These are phyloP conservation scores for Anticlea derivata DNA, from an alignment of 2,888 invertebrate genomes.

Conservation along the genomic window DNA sequence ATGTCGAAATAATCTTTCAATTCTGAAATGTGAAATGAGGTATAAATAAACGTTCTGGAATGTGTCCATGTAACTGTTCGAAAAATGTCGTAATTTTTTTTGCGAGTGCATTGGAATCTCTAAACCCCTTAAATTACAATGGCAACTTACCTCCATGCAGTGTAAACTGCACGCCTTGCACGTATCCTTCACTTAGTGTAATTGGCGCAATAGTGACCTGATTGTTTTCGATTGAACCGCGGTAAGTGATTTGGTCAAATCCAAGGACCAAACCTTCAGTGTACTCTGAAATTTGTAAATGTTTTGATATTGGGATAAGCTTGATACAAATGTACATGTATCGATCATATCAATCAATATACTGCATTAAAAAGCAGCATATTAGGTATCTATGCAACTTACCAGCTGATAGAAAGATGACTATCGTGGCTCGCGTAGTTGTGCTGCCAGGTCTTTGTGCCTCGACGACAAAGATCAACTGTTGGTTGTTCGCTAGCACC, in stretches of 20 bases:
- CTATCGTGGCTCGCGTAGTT: slow-evolving; percentile 37
- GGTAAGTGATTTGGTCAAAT: slow-evolving; percentile 36
- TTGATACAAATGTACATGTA: no score
- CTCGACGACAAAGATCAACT: slow-evolving; percentile 39
- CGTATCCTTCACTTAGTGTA: slow-evolving; percentile 41
- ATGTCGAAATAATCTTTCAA: slow-evolving; percentile 26
- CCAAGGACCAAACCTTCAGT: slow-evolving; percentile 25
- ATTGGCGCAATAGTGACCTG: slow-evolving; percentile 36
- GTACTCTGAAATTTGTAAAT: slow-evolving; percentile 22
- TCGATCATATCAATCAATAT: no score
- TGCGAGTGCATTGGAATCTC: no score
- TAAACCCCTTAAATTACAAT: no score
- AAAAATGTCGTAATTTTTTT: slow-evolving; percentile 25
- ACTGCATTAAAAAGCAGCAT: no score
- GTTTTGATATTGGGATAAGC: no score
- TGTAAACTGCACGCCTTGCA: slow-evolving; percentile 34
- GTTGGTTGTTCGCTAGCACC: slow-evolving; percentile 40
- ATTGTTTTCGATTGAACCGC: slow-evolving; percentile 38
- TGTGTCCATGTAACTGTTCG: slow-evolving; percentile 18
- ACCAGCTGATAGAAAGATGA: slow-evolving; percentile 39
- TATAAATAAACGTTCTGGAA: no score
- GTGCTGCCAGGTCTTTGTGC: slow-evolving; percentile 38
- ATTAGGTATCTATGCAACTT: slow-evolving; percentile 11
- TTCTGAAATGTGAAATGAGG: slow-evolving; percentile 20
- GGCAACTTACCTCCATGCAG: slow-evolving; percentile 17